Base-by-base conservation (phyloP, 1,140 invertebrate species). In the Eurosta solidaginis region DNA sequence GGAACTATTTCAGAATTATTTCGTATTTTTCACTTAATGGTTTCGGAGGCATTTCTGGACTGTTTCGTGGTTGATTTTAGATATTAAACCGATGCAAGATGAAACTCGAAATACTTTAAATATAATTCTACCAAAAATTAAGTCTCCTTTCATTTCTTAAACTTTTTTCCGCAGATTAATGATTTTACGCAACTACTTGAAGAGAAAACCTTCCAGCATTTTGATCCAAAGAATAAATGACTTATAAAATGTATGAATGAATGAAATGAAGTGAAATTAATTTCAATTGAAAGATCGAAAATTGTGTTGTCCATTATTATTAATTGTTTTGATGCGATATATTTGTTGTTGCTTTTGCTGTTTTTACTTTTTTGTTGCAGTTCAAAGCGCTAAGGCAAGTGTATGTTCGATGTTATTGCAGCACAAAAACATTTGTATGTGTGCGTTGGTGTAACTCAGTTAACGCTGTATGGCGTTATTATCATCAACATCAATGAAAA, bases 401-500 rank as follows among this genome's bases (percentile, higher is more conserved):
- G 59, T 36, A 4, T 36, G 33, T 40, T 29, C 4, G 1, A 68
- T 40, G 33, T 29, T n/a, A 1, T 40, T 9, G 29, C 29, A 68
- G 20, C 40, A 29, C n/a, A 33, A 29, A 20, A 12, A 3, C 22
- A 54, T 25, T 22, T 29, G 50, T 3, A 27, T 27, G 20, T 12
- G 10, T 54, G 50, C 27, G 27, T 59, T 12, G 29, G 17, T 59
- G 2, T 63, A 29, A n/a, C 29, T 63, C 10, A n/a, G 10, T 27
- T 2, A 3, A 17, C 20, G 59, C 36, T 40, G 27, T 40, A 1
- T n/a, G 20, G n/a, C 59, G 33, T 68, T 33, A 36, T 68, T 33
- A 20, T 68, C 59, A 68, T 68, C 59, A 42, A n/a, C 59, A 36
- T 45, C 22, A 74, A 45, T 42, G 73, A 44, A 74, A 74, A 47